Conservation (phyloP, 2,113 vertebrate species). For the Entelurus aequoreus region DNA sequence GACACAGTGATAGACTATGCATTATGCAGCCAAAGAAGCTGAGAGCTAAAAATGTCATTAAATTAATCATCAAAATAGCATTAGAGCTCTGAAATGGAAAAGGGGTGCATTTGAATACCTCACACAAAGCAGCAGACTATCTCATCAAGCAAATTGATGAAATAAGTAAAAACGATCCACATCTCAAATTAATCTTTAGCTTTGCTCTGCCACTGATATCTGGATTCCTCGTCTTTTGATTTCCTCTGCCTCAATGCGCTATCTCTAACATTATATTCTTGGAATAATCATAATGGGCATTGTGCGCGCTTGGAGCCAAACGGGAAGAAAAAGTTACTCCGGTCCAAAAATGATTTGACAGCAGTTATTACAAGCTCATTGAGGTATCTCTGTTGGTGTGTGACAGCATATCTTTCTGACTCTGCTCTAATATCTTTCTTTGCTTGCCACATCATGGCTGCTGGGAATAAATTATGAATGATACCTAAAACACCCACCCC, state of each 20-base stretch:
- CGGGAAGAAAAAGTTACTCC: conserved; percentile 45
- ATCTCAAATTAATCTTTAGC: no score
- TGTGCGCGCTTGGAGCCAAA: conserved; percentile 31
- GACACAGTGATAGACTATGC: no score
- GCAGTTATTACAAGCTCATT: conserved; percentile 57
- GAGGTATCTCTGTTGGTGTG: conserved; percentile 49
- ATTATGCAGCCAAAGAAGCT: no score
- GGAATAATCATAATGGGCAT: conserved; percentile 1
- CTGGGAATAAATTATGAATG: conserved; percentile 58
- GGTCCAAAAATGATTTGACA: conserved; percentile 54
- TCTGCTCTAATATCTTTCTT: conserved; percentile 48
- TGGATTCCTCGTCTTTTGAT: no score
- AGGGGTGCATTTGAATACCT: no score
- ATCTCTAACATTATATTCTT: conserved; percentile 26
- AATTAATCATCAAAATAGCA: no score
- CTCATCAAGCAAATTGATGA: no score
- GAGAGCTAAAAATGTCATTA: no score
- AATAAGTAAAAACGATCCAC: no score
- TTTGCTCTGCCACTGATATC: no score
- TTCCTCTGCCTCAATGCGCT: conserved; percentile 16
- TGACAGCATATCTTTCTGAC: conserved; percentile 59
- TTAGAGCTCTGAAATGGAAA: no score
- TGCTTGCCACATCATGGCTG: conserved; percentile 53
- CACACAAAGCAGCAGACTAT: no score
- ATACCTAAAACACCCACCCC: conserved; percentile 37